A percentile compares a stretch with the other conserved stretches of the same genome.
These are phyloP conservation scores for Amia ocellicauda DNA, from an alignment of 2,113 vertebrate species.

Conservation along the genomic window DNA sequence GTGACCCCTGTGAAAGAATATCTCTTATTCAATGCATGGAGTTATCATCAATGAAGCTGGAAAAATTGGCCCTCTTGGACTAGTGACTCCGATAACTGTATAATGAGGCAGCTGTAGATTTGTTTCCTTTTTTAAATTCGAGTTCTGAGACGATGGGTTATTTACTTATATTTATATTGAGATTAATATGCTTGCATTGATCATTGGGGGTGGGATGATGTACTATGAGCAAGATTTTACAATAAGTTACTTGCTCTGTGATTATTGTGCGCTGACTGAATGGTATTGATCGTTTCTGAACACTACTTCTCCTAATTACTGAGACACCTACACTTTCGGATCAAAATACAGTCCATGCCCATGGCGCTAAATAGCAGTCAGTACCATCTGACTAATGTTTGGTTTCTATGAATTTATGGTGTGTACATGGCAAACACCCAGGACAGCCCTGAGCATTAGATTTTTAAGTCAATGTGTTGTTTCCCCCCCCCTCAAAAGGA, in stretches of 20 bases:
- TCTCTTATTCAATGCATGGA: conserved; percentile 4
- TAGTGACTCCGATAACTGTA: neutral
- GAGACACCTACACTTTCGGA: neutral
- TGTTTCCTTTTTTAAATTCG: neutral
- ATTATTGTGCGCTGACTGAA: neutral
- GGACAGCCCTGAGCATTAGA: too few relatives aligned
- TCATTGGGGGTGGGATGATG: neutral
- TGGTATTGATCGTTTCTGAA: neutral
- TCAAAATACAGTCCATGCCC: too few relatives aligned
- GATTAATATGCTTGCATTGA: neutral
- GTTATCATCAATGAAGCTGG: conserved; percentile 4
- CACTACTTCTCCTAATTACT: neutral
- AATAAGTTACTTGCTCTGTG: neutral
- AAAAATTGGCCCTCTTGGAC: neutral
- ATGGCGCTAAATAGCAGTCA: too few relatives aligned
- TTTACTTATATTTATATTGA: too few relatives aligned
- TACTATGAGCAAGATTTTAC: neutral
- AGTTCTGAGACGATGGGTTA: too few relatives aligned
- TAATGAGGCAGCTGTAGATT: neutral
- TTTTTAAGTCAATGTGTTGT: too few relatives aligned
- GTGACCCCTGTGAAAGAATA: neutral
- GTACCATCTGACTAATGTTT: too few relatives aligned
- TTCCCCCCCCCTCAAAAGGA: too few relatives aligned
- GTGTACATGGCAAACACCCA: too few relatives aligned
- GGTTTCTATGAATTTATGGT: too few relatives aligned